A percentile compares a stretch with the other conserved stretches of the same genome.
Evolutionary conservation across 2,113 vertebrate genomes (phyloP).

Genomic region (Gobius niger): DNA sequence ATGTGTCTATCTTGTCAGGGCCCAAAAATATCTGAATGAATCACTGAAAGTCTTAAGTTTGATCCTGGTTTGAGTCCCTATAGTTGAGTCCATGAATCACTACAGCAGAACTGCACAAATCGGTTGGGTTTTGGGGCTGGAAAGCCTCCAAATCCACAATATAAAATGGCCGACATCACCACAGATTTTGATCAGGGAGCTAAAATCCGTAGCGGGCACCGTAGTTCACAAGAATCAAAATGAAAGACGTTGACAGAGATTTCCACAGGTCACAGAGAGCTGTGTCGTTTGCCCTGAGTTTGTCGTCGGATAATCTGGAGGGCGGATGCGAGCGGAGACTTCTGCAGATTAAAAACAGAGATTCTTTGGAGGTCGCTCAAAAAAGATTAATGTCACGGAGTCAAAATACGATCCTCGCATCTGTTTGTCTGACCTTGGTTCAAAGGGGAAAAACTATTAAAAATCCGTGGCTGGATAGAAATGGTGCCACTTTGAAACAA

Average conservation of each 20-base stretch:
- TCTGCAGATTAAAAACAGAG: constrained; percentile 21
- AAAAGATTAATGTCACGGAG: constrained; percentile 22
- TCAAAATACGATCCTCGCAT: neutral
- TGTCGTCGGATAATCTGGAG: constrained; percentile 9
- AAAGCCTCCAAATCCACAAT: neutral
- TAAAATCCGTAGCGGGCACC: too few species aligned
- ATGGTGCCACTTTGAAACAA: too few species aligned
- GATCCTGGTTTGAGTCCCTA: too few species aligned
- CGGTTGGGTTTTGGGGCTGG: neutral
- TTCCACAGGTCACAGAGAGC: too few species aligned
- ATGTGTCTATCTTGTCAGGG: too few species aligned
- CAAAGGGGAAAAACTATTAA: neutral
- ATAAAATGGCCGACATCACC: too few species aligned
- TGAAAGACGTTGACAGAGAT: too few species aligned
- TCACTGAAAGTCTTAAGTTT: too few species aligned
- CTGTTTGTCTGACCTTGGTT: neutral
- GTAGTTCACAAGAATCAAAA: too few species aligned
- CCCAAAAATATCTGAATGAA: too few species aligned
- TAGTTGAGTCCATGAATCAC: neutral
- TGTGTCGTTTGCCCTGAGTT: neutral
- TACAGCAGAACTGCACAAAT: neutral
- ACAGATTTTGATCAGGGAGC: too few species aligned
- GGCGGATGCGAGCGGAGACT: neutral
- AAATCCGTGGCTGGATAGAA: too few species aligned
- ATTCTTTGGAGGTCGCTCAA: constrained; percentile 22